Evolutionary conservation across 2,113 vertebrate genomes (phyloP), one percentile per base, ranked within the genome.

Genomic region (Lonchura striata): DNA sequence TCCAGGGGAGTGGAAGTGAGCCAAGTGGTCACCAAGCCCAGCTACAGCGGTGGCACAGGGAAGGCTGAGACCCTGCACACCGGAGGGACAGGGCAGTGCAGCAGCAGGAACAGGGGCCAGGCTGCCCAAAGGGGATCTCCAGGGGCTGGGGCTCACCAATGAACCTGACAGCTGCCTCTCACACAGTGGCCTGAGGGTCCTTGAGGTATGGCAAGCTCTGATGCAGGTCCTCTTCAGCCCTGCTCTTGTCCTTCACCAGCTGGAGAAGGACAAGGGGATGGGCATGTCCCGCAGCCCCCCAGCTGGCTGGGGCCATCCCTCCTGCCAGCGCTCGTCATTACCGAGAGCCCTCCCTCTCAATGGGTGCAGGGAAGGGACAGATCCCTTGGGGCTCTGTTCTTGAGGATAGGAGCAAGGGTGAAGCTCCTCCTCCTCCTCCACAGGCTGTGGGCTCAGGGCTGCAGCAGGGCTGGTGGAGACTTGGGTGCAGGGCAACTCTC

Each of bases 291-390:
- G 16, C 6, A 69, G 17, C 6, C 46, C n/a, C 13, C 12, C 47
- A 16, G 8, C 0, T 21, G 39, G 13, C 47, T 42, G 18, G 27
- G 15, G 7, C 37, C 19, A 37, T 23, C 18, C 27, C 33, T 86
- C 28, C 64, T 53, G 39, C 33, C 47, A 46, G 52, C 22, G 33
- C 39, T 28, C 2, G 0, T 42, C 33, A 33, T 19, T 39, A 33
- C 13, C 0, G 0, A n/a, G 44, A 53, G 18, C 15, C 46, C 22
- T 47, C 49, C 49, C 39, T 63, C 20, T 28, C 16, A 6, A 25
- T 25, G n/a, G 30, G 3, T 21, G 21, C 11, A 22, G 30, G 65
- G 49, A 17, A 54, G 35, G 41, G n/a, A 70, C 15, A 70, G 13
- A 12, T 7, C 19, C 37, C 56, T 9, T 24, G 28, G 41, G 15